These are phyloP conservation scores for Ptilonorhynchus violaceus DNA, from an alignment of 2,113 vertebrate species.

Conservation along the genomic window DNA sequence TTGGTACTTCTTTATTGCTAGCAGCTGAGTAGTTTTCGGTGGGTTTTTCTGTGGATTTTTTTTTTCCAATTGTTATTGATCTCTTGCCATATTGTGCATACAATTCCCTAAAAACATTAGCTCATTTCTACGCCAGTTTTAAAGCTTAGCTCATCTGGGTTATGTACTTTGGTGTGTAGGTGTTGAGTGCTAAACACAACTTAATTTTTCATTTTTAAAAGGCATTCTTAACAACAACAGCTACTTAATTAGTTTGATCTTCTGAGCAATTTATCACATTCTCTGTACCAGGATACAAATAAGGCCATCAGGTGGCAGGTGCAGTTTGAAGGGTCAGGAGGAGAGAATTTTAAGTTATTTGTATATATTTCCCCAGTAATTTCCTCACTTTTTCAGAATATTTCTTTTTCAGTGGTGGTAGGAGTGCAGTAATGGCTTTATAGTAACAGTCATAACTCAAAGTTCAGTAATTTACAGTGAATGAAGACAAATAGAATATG, in stretches of 20 bases:
- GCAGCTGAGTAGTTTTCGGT: slow-evolving; percentile 44
- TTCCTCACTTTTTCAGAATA: neutral
- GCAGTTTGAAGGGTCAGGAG: neutral
- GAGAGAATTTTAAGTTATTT: neutral
- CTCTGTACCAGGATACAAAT: neutral
- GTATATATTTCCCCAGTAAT: neutral
- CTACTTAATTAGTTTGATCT: slow-evolving; percentile 50
- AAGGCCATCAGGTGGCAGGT: neutral
- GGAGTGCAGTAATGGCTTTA: neutral
- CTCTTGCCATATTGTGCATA: slow-evolving; percentile 62
- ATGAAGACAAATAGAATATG: neutral
- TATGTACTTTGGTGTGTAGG: slow-evolving; percentile 58
- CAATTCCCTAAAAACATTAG: slow-evolving; percentile 67
- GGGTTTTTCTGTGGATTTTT: neutral
- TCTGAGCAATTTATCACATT: neutral
- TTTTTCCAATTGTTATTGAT: slow-evolving; percentile 50
- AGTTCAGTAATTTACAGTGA: neutral
- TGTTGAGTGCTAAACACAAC: slow-evolving; percentile 64
- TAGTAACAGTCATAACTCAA: neutral
- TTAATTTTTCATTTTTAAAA: slow-evolving; percentile 62
- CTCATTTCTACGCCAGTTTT: slow-evolving; percentile 59
- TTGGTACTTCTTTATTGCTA: slow-evolving; percentile 51
- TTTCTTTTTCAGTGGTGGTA: neutral
- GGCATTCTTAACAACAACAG: neutral
- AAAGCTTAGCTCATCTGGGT: slow-evolving; percentile 69